These are phyloP conservation scores for Hippocampus zosterae DNA, from an alignment of 2,113 vertebrate species.

Conservation along the genomic window DNA sequence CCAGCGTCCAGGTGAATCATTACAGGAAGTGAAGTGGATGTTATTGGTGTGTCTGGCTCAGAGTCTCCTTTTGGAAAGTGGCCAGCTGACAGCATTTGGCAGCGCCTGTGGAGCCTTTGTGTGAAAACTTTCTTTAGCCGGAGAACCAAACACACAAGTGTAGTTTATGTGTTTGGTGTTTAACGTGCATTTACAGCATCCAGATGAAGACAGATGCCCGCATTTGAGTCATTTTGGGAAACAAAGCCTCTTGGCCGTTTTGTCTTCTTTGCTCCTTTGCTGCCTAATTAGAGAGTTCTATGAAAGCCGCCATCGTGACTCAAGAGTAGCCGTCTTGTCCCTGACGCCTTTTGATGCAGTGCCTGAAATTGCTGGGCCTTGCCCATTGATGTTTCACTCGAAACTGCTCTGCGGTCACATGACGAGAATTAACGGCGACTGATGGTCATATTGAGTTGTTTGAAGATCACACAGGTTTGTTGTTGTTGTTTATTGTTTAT, in stretches of 20 bases:
- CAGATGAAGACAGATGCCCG: slow-evolving; percentile 49
- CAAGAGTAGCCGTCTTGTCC: slow-evolving; percentile 52
- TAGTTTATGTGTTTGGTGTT: slow-evolving; percentile 3
- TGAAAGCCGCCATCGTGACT: slow-evolving; percentile 57
- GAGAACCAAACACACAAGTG: slow-evolving; percentile 43
- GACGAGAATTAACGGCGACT: slow-evolving; percentile 51
- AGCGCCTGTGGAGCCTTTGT: slow-evolving; percentile 59
- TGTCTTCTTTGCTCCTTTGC: slow-evolving; percentile 34
- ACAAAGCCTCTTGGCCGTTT: slow-evolving; percentile 36
- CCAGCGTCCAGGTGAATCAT: slow-evolving; percentile 59
- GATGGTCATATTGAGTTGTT: slow-evolving; percentile 47
- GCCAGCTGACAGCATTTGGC: slow-evolving; percentile 64
- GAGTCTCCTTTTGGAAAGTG: slow-evolving; percentile 47
- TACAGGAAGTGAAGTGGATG: slow-evolving; percentile 33
- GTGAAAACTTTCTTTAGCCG: slow-evolving; percentile 53
- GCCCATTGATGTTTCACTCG: slow-evolving; percentile 50
- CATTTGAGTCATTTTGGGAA: slow-evolving; percentile 29
- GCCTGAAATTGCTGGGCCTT: slow-evolving; percentile 56
- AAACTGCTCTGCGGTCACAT: slow-evolving; percentile 53
- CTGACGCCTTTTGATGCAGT: slow-evolving; percentile 45
- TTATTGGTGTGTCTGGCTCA: slow-evolving; percentile 38
- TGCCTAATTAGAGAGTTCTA: slow-evolving; percentile 59
- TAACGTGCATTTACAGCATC: slow-evolving; percentile 35
- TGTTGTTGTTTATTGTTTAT: too few species aligned
- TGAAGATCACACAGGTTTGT: slow-evolving; percentile 56